Percentiles rank a stretch among this genome's conserved stretches.
These are phyloP conservation scores for Siderastrea radians DNA, from an alignment of 92 coral and sea anemone species.

Conservation along the genomic window DNA sequence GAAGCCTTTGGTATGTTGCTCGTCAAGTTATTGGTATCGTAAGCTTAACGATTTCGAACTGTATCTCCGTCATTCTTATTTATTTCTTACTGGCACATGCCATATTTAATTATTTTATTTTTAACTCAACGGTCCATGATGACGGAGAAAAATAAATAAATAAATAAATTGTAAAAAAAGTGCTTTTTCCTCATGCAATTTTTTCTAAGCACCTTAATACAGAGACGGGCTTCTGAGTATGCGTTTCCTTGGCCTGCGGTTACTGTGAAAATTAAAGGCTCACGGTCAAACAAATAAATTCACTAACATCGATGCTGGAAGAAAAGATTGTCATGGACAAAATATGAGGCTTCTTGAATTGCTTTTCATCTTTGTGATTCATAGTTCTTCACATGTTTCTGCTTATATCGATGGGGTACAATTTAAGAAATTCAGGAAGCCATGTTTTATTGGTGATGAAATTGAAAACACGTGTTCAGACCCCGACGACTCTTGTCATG, in stretches of 20 bases:
- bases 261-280: background rate
- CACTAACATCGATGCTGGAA: background rate
- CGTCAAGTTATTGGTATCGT: too few species aligned
- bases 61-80: too few species aligned
- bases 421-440: slow-evolving; percentile 49
- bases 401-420: background rate
- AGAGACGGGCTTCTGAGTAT: background rate
- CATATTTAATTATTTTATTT: too few species aligned
- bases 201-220: background rate
- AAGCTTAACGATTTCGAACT: too few species aligned
- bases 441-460: slow-evolving; percentile 74
- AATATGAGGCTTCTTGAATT: slow-evolving; percentile 4
- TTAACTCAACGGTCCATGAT: too few species aligned
- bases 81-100: too few species aligned
- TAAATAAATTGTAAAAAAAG: too few species aligned
- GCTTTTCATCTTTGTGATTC: background rate
- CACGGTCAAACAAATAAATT: background rate
- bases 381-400: background rate
- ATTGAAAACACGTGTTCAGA: slow-evolving; percentile 65
- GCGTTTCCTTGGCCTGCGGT: slow-evolving; percentile 1
- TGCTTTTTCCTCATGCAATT: too few species aligned
- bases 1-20: too few species aligned
- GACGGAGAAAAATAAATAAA: too few species aligned
- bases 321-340: background rate
- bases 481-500: slow-evolving; percentile 61